Evolutionary conservation across 2,797 vertebrate species (phyloP).

Genomic region (Mormyrus hasselquistii): DNA sequence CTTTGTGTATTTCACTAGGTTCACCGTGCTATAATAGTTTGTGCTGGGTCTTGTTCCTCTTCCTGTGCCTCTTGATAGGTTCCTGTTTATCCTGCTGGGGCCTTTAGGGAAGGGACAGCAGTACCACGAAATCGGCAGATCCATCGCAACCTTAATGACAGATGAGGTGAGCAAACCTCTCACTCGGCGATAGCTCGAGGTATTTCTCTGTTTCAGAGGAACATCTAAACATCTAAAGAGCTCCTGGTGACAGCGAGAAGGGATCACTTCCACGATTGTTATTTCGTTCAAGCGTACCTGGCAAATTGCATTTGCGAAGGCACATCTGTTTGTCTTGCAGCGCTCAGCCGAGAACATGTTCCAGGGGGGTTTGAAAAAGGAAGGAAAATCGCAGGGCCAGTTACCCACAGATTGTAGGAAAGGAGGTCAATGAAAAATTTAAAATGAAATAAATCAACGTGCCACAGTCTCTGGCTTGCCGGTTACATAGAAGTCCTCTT

Average conservation of each 20-base stretch:
- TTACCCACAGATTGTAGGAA: neutral
- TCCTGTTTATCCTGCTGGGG: slow-evolving; percentile 94
- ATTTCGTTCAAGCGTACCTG: neutral
- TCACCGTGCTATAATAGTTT: neutral
- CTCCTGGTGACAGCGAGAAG: neutral
- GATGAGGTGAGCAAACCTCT: slow-evolving; percentile 77
- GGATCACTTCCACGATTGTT: neutral
- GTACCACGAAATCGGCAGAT: slow-evolving; percentile 96
- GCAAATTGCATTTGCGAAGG: neutral
- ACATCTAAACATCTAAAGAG: neutral
- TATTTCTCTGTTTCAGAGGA: neutral
- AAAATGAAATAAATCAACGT: neutral
- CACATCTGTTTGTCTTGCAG: neutral
- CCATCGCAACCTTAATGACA: slow-evolving; percentile 95
- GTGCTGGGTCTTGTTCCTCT: neutral
- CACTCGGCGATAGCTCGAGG: neutral
- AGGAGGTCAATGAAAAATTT: slow-evolving; percentile 1
- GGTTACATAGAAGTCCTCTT: neutral
- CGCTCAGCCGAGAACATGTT: neutral
- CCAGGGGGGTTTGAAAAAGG: neutral
- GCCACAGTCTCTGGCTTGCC: neutral
- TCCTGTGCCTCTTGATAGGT: slow-evolving; percentile 57
- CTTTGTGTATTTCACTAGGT: neutral
- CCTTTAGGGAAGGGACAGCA: slow-evolving; percentile 91
- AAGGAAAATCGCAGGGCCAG: neutral